Conservation (phyloP, 2,113 vertebrate genomes). For the Clarias batrachus region DNA sequence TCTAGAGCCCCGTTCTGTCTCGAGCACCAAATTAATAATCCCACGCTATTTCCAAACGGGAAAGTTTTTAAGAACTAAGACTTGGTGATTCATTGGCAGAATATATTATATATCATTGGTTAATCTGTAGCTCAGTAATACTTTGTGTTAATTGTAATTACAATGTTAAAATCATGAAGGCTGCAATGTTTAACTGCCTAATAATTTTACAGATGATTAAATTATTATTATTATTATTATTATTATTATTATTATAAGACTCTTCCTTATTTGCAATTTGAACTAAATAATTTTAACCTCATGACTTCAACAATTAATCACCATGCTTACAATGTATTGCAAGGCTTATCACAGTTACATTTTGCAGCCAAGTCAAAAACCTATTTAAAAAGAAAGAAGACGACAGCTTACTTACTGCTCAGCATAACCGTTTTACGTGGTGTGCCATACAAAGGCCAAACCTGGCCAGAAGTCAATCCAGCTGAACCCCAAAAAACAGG, state of each 20-base stretch:
- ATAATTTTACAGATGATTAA: too few species aligned
- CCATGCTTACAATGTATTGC: too few species aligned
- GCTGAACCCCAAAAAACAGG: conserved; percentile 59
- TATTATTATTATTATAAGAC: neutral
- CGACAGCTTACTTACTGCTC: conserved; percentile 61
- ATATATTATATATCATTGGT: neutral
- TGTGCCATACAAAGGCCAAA: conserved; percentile 37
- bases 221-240: too few species aligned
- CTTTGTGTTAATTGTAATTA: too few species aligned
- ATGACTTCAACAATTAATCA: neutral
- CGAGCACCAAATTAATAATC: too few species aligned
- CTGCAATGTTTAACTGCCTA: too few species aligned
- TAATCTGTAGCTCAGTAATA: neutral
- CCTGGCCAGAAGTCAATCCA: conserved; percentile 44
- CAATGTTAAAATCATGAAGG: too few species aligned
- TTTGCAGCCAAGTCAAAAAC: neutral
- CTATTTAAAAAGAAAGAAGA: neutral
- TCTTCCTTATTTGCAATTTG: neutral
- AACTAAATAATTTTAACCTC: neutral
- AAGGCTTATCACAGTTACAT: neutral
- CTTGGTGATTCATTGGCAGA: neutral
- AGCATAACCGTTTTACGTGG: conserved; percentile 66
- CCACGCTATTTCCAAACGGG: too few species aligned
- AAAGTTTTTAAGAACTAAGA: neutral
- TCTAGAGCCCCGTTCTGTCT: too few species aligned